These are phyloP conservation scores for Rotaria sp. DNA, from an alignment of 2,888 invertebrate species.

Conservation along the genomic window DNA sequence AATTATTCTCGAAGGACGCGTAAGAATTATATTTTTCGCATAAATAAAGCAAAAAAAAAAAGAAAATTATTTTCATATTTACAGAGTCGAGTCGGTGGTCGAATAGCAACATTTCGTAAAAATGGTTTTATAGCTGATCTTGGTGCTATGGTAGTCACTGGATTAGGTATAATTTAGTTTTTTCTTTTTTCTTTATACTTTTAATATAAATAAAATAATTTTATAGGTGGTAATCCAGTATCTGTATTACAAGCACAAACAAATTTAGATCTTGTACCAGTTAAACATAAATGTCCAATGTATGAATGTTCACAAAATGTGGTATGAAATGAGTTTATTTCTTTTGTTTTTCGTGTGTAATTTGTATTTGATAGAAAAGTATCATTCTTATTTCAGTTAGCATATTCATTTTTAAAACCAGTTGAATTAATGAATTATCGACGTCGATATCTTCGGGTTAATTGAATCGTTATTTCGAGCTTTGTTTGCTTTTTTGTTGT, in stretches of 20 bases:
- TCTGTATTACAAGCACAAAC: conserved; percentile 89
- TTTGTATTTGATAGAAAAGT: too few relatives aligned
- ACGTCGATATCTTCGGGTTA: conserved; percentile 3
- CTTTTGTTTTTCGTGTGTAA: too few relatives aligned
- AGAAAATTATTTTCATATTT: conserved; percentile 42
- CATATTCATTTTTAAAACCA: neutral
- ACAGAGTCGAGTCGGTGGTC: conserved; percentile 83
- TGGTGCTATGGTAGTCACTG: conserved; percentile 95
- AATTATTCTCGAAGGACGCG: conserved; percentile 64
- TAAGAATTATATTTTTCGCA: conserved; percentile 42
- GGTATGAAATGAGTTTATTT: conserved; percentile 56
- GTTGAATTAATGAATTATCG: neutral
- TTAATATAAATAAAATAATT: neutral
- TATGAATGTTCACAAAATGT: conserved; percentile 88
- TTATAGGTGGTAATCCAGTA: conserved; percentile 75
- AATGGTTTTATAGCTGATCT: conserved; percentile 70
- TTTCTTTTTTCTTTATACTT: neutral
- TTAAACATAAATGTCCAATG: conserved; percentile 85
- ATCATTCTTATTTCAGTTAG: neutral
- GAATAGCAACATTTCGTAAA: conserved; percentile 90
- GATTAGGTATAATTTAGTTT: conserved; percentile 59
- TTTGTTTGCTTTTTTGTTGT: neutral
- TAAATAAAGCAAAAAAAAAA: neutral
- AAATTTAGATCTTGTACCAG: conserved; percentile 87
- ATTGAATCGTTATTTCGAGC: neutral